Evolutionary conservation across 2,888 invertebrate genomes (phyloP).

Genomic region (Cotesia congregata): DNA sequence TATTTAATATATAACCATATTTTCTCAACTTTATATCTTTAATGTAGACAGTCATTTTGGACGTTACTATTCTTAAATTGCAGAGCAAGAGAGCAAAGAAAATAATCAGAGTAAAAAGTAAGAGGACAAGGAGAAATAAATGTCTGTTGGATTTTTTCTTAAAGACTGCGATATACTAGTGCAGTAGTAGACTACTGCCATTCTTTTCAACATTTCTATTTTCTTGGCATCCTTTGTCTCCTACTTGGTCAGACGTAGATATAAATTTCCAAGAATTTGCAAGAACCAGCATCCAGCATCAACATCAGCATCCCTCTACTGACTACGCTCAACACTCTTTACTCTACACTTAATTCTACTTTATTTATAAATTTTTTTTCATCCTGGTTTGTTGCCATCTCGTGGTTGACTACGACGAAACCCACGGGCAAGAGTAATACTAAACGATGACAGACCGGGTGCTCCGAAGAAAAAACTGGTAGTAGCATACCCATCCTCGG

Average conservation of each 20-base stretch:
- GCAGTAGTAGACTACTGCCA: background rate
- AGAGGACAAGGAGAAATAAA: background rate
- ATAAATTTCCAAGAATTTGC: slow-evolving; percentile 11
- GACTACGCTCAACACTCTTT: background rate
- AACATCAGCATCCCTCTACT: background rate
- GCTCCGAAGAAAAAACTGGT: slow-evolving; percentile 36
- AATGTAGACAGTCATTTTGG: background rate
- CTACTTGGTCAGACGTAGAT: slow-evolving; percentile 2
- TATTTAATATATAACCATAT: too few species aligned
- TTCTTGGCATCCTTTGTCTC: slow-evolving; percentile 20
- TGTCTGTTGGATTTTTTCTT: background rate
- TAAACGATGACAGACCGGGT: slow-evolving; percentile 30
- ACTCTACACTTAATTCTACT: background rate
- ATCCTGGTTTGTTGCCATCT: background rate
- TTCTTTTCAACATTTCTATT: slow-evolving; percentile 6
- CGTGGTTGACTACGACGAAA: slow-evolving; percentile 21
- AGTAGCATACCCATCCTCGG: slow-evolving; percentile 32
- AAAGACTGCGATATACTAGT: background rate
- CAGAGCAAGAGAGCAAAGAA: background rate
- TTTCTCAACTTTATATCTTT: background rate
- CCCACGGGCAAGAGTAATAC: slow-evolving; percentile 22
- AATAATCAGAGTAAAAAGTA: background rate
- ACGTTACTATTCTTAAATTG: background rate
- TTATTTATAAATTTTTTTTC: background rate
- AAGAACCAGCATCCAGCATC: background rate